Percentiles rank a stretch among this genome's conserved stretches.
Evolutionary conservation across 2,797 vertebrate genomes (phyloP).

Genomic region (Typhlichthys eigenmanni): DNA sequence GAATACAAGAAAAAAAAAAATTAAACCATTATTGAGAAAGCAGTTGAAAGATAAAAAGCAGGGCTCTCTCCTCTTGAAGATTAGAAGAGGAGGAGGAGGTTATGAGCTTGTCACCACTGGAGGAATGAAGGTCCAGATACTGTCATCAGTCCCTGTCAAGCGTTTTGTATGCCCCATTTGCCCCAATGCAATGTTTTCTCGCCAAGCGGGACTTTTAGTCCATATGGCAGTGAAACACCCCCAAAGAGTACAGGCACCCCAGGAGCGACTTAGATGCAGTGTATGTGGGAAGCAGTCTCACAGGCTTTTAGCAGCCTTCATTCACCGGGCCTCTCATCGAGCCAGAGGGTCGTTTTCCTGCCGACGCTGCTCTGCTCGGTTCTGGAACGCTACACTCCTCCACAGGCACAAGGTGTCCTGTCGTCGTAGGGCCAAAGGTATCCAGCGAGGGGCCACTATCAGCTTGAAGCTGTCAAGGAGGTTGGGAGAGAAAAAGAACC

Average conservation of each 20-base stretch:
- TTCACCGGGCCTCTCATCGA: slow-evolving; percentile 80
- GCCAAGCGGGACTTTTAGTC: slow-evolving; percentile 79
- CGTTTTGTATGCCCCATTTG: slow-evolving; percentile 81
- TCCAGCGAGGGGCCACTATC: slow-evolving; percentile 64
- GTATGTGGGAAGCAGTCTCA: slow-evolving; percentile 83
- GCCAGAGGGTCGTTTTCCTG: slow-evolving; percentile 81
- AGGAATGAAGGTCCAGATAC: slow-evolving; percentile 73
- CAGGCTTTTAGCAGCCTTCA: slow-evolving; percentile 76
- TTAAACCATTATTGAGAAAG: slow-evolving; percentile 65
- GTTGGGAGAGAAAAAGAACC: slow-evolving; percentile 63
- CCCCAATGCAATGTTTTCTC: slow-evolving; percentile 78
- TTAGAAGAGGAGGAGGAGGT: slow-evolving; percentile 73
- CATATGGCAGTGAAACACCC: slow-evolving; percentile 82
- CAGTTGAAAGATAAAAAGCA: slow-evolving; percentile 70
- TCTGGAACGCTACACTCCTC: slow-evolving; percentile 82
- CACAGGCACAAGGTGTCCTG: slow-evolving; percentile 80
- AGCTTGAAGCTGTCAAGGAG: slow-evolving; percentile 73
- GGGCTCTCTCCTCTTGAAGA: slow-evolving; percentile 77
- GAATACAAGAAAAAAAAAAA: slow-evolving; percentile 70
- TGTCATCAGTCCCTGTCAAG: slow-evolving; percentile 79
- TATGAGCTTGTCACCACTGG: slow-evolving; percentile 78
- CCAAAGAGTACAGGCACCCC: slow-evolving; percentile 67
- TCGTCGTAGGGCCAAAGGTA: slow-evolving; percentile 72
- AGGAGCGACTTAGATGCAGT: slow-evolving; percentile 75
- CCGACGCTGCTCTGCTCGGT: slow-evolving; percentile 75